phyloP scores from a whole-genome alignment of 2,888 invertebrate genomes.

The Rhamnusium bicolor region DNA sequence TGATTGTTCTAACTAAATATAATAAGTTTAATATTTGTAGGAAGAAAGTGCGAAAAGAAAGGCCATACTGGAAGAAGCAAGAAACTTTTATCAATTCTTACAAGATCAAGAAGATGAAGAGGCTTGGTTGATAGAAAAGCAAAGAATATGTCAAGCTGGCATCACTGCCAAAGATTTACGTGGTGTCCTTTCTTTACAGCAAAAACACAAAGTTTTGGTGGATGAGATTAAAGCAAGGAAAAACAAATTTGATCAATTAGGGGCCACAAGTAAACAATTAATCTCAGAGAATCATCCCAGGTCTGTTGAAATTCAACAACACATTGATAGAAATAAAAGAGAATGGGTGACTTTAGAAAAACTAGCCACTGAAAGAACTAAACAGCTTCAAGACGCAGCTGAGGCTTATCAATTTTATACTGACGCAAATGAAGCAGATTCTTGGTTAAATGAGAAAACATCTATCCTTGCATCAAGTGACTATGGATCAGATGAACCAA shows the following conservation, averaged over 20 bases:
- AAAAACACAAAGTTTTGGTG: slow-evolving; percentile 91
- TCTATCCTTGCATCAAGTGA: slow-evolving; percentile 92
- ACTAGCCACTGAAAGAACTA: slow-evolving; percentile 81
- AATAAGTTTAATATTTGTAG: slow-evolving; percentile 65
- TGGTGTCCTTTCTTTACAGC: slow-evolving; percentile 89
- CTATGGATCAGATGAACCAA: slow-evolving; percentile 92
- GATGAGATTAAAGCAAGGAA: slow-evolving; percentile 90
- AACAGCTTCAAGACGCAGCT: slow-evolving; percentile 88
- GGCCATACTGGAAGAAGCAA: slow-evolving; percentile 90
- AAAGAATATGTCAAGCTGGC: slow-evolving; percentile 93
- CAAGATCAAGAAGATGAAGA: slow-evolving; percentile 99
- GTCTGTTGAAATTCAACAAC: slow-evolving; percentile 84
- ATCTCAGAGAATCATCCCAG: slow-evolving; percentile 88
- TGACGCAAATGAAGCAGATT: slow-evolving; percentile 98
- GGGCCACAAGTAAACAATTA: slow-evolving; percentile 75
- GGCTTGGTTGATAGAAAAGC: slow-evolving; percentile 96
- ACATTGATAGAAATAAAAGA: slow-evolving; percentile 84
- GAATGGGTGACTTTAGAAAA: slow-evolving; percentile 94
- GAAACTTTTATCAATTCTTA: slow-evolving; percentile 94
- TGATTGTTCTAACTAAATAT: not conserved
- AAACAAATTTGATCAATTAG: slow-evolving; percentile 82
- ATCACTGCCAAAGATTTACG: slow-evolving; percentile 94
- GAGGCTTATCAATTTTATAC: slow-evolving; percentile 98
- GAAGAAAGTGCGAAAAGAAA: slow-evolving; percentile 85
- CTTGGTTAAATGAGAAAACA: slow-evolving; percentile 97